Conservation (phyloP, 2,888 invertebrate species). For the Micoletzkya japonica region DNA sequence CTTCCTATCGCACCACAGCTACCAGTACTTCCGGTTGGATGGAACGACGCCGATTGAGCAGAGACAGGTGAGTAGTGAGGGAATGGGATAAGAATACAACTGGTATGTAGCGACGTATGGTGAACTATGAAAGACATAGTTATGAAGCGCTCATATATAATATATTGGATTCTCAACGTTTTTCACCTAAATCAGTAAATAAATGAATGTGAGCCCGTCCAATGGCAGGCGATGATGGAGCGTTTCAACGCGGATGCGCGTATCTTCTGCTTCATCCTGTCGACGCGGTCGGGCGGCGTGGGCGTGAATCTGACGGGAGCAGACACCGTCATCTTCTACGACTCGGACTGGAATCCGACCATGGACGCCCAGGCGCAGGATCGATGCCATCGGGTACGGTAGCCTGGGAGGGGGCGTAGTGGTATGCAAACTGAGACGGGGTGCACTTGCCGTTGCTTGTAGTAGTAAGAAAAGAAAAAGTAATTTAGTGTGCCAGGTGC, state of each 20-base stretch:
- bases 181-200: constrained; percentile 4
- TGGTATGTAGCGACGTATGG: neutral
- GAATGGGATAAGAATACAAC: too few species aligned
- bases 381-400: constrained; percentile 77
- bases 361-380: constrained; percentile 89
- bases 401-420: too few species aligned
- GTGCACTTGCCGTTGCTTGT: too few species aligned
- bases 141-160: neutral
- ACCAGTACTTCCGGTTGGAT: constrained; percentile 91
- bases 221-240: constrained; percentile 88
- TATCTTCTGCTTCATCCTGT: constrained; percentile 95
- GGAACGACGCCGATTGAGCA: constrained; percentile 93
- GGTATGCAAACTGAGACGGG: too few species aligned
- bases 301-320: constrained; percentile 98
- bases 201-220: too few species aligned
- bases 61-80: constrained; percentile 73
- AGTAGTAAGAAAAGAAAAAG: too few species aligned
- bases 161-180: constrained; percentile 15
- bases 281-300: constrained; percentile 94
- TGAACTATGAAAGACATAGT: neutral
- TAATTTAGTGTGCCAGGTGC: too few species aligned
- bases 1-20: constrained; percentile 93
- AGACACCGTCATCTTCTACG: constrained; percentile 98
- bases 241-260: constrained; percentile 91
- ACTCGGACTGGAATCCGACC: constrained; percentile 80